A percentile compares a stretch with the other conserved stretches of the same genome.
phyloP scores from a whole-genome alignment of 2,113 vertebrate genomes.

The Chaetodon auriga region DNA sequence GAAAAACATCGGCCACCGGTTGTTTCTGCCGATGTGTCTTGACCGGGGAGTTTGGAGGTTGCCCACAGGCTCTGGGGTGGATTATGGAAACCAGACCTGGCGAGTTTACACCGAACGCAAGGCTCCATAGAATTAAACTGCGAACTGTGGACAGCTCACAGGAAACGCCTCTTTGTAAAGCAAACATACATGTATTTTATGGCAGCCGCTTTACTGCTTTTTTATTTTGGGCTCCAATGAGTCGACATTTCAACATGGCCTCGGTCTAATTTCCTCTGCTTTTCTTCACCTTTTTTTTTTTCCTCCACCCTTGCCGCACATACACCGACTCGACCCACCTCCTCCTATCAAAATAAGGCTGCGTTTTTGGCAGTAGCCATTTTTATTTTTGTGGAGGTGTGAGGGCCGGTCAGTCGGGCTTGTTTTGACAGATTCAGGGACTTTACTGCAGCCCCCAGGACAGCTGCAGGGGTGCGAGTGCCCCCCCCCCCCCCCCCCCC shows the following conservation, averaged over 20 bases:
- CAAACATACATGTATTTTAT: conserved; percentile 82
- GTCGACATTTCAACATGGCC: conserved; percentile 77
- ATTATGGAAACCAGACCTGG: conserved; percentile 78
- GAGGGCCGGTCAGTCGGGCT: conserved; percentile 34
- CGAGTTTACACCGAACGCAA: conserved; percentile 62
- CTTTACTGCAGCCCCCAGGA: conserved; percentile 56
- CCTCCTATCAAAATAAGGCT: conserved; percentile 52
- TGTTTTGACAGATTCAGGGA: conserved; percentile 69
- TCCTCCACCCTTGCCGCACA: conserved; percentile 5
- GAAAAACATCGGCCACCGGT: not conserved
- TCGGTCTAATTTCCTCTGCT: conserved; percentile 74
- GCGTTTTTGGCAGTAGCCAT: conserved; percentile 27
- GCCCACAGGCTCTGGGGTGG: conserved; percentile 57
- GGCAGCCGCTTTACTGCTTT: conserved; percentile 71
- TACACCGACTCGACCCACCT: conserved; percentile 14
- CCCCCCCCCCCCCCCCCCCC: conserved; percentile 30
- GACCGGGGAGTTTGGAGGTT: conserved; percentile 18
- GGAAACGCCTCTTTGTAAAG: conserved; percentile 83
- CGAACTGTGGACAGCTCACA: conserved; percentile 80
- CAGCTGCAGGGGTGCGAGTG: conserved; percentile 54
- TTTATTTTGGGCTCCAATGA: conserved; percentile 75
- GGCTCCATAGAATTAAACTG: conserved; percentile 53
- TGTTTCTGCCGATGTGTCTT: conserved; percentile 40
- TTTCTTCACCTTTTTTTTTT: conserved; percentile 69
- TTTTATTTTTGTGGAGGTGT: conserved; percentile 62